Percentiles rank a stretch among this genome's conserved stretches.
phyloP scores from a whole-genome alignment of 2,113 vertebrate species.

The Eurypyga helias region DNA sequence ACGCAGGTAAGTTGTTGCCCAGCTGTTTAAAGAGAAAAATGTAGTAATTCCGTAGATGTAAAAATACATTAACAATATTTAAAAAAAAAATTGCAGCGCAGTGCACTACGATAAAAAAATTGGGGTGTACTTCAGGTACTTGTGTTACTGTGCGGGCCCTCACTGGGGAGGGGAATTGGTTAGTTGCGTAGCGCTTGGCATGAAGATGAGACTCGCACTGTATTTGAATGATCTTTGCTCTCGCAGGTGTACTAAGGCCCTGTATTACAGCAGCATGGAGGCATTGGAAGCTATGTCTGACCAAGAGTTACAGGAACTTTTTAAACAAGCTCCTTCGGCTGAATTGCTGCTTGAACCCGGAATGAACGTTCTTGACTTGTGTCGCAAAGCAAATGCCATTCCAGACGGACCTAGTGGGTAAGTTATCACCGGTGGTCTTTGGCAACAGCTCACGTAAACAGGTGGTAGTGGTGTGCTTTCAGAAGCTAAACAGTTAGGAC shows the following conservation, averaged over 20 bases:
- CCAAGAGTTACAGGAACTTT: conserved; percentile 89
- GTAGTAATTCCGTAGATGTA: not conserved
- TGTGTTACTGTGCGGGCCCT: not conserved
- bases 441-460: not conserved
- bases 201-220: not conserved
- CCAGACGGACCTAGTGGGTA: conserved; percentile 91
- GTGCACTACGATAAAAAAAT: not conserved
- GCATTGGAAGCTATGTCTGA: conserved; percentile 92
- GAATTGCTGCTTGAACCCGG: conserved; percentile 92
- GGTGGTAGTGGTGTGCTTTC: not conserved
- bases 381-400: conserved; percentile 85
- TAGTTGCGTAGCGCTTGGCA: not conserved
- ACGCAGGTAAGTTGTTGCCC: not conserved
- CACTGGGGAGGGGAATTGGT: not conserved
- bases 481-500: not conserved
- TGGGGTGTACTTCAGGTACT: not conserved
- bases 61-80: not conserved
- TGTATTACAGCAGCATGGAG: conserved; percentile 85
- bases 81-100: not conserved
- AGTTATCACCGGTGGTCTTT: not conserved
- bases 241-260: conserved; percentile 86
- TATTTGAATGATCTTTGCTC: not conserved
- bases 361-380: conserved; percentile 87
- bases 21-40: not conserved
- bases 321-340: conserved; percentile 88